Conservation (phyloP, 2,113 vertebrate species). For the Bubo blakistoni region DNA sequence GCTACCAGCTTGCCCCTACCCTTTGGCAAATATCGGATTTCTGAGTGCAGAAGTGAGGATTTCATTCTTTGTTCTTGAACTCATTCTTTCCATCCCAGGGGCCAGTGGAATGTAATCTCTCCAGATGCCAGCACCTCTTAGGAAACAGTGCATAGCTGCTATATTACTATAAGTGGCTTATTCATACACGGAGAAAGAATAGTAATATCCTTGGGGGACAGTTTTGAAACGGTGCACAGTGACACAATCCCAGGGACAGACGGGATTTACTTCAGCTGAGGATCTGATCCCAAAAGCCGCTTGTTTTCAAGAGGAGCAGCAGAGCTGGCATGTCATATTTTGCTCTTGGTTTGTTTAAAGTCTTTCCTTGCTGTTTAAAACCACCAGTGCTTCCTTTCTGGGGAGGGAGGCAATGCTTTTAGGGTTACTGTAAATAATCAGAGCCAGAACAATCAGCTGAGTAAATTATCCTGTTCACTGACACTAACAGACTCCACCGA, state of each 20-base stretch:
- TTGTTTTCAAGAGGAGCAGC: neutral
- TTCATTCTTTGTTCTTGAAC: slow-evolving; percentile 67
- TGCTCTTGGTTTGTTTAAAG: neutral
- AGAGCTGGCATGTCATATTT: neutral
- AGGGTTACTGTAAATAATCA: slow-evolving; percentile 39
- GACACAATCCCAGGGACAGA: neutral
- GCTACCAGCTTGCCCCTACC: neutral
- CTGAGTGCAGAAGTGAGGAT: slow-evolving; percentile 49
- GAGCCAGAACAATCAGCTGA: slow-evolving; percentile 22
- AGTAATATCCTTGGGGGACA: neutral
- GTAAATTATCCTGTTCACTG: slow-evolving; percentile 20
- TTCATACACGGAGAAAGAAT: slow-evolving; percentile 46
- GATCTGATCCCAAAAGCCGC: neutral
- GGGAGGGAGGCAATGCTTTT: neutral
- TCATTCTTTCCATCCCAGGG: slow-evolving; percentile 70
- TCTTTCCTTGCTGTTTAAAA: slow-evolving; percentile 37
- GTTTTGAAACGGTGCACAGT: neutral
- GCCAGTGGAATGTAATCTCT: slow-evolving; percentile 68
- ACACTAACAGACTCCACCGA: neutral
- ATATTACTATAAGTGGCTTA: slow-evolving; percentile 54
- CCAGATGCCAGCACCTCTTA: slow-evolving; percentile 70
- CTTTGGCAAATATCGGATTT: slow-evolving; percentile 32
- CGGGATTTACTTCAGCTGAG: neutral
- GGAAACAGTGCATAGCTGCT: slow-evolving; percentile 61
- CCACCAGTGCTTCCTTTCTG: slow-evolving; percentile 36